Percentiles rank a stretch among this genome's conserved stretches.
These are phyloP conservation scores for Muntiacus reevesi DNA, from an alignment of 2,113 vertebrate species.

Conservation along the genomic window DNA sequence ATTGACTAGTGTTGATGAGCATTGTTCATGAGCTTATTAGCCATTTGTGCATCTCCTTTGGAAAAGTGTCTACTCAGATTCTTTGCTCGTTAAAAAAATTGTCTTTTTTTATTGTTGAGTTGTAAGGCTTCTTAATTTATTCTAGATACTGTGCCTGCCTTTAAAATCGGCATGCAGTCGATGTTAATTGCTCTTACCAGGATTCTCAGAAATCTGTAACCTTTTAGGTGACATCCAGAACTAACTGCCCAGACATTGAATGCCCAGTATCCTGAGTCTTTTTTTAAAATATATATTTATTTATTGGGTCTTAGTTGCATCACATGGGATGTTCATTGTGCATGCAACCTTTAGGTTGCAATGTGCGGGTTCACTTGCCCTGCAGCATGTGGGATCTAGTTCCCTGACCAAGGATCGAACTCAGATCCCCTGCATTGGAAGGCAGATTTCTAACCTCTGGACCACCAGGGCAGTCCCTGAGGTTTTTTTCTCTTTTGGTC, in stretches of 20 bases:
- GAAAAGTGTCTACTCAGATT: background rate
- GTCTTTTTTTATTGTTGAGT: background rate
- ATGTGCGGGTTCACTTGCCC: background rate
- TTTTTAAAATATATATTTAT: background rate
- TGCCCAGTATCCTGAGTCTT: background rate
- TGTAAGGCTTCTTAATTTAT: background rate
- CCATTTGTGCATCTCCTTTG: background rate
- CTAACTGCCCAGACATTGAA: background rate
- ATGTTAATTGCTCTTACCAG: background rate
- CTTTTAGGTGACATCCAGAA: background rate
- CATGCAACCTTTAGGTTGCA: background rate
- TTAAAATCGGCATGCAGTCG: background rate
- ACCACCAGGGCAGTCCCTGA: background rate
- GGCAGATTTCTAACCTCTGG: background rate
- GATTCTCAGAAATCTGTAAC: background rate
- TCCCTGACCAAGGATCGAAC: background rate
- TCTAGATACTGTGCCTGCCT: background rate
- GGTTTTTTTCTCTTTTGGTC: background rate
- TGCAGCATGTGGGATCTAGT: background rate
- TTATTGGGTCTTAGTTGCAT: background rate
- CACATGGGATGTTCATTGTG: background rate
- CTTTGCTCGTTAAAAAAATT: slow-evolving; percentile 2
- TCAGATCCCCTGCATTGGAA: background rate
- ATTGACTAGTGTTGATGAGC: background rate
- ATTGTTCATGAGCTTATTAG: background rate